A percentile compares a stretch with the other conserved stretches of the same genome.
Evolutionary conservation across 2,888 invertebrate species (phyloP).

Genomic region (Arctia plantaginis): DNA sequence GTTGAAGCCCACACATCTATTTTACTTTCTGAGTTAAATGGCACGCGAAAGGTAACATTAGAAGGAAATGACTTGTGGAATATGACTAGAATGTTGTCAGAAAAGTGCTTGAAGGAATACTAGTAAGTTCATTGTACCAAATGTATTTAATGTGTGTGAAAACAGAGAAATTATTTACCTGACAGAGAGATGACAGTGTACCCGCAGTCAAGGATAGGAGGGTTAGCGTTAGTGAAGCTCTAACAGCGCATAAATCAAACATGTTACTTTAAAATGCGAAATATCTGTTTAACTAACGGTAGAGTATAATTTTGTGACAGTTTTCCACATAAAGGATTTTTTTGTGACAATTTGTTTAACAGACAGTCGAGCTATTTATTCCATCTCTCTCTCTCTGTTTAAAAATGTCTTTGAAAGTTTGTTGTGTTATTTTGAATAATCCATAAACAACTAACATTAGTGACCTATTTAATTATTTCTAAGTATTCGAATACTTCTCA

Average conservation of each 20-base stretch:
- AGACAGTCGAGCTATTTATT: background rate
- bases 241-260: background rate
- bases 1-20: background rate
- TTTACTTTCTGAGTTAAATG: constrained; percentile 10
- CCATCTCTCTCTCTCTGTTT: background rate
- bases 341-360: background rate
- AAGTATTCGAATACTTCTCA: background rate
- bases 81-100: constrained; percentile 6
- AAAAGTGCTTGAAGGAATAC: constrained; percentile 4
- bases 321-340: background rate
- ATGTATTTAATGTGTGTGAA: background rate
- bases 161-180: background rate
- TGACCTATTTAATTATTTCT: background rate
- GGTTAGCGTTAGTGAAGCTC: background rate
- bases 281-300: too few relatives aligned
- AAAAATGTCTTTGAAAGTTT: background rate
- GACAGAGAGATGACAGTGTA: background rate
- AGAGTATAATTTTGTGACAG: background rate
- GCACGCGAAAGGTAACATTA: constrained; percentile 13
- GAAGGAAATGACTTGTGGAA: constrained; percentile 11
- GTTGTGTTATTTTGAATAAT: too few relatives aligned
- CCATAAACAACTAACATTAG: too few relatives aligned
- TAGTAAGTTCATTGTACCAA: background rate
- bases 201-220: background rate
- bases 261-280: background rate